phyloP scores from a whole-genome alignment of 2,113 vertebrate genomes.

The Gymnarchus niloticus region DNA sequence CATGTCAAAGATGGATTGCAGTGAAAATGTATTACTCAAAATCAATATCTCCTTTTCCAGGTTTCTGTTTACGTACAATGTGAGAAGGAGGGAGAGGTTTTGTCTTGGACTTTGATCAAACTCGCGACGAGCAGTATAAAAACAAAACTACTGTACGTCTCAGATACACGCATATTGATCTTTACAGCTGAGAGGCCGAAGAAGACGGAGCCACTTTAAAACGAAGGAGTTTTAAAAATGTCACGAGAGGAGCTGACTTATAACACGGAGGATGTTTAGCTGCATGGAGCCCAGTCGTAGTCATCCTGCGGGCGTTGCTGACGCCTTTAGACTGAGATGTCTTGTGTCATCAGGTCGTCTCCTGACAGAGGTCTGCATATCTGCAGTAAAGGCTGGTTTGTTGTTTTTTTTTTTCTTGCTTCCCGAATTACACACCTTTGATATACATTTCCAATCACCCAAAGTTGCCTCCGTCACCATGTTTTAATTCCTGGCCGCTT shows the following conservation, averaged over 20 bases:
- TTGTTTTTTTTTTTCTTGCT: neutral
- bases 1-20: neutral
- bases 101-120: neutral
- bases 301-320: neutral
- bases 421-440: neutral
- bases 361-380: neutral
- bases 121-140: neutral
- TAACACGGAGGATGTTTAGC: neutral
- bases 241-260: neutral
- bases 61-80: neutral
- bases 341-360: neutral
- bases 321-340: neutral
- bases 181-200: neutral
- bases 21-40: constrained; percentile 9
- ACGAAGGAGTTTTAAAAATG: neutral
- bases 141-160: neutral
- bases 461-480: neutral
- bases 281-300: too few species aligned
- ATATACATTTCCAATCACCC: neutral
- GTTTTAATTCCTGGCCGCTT: neutral
- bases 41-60: neutral
- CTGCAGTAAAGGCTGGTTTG: neutral
- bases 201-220: neutral
- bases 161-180: neutral
- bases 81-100: neutral